A percentile compares a stretch with the other conserved stretches of the same genome.
phyloP scores from a whole-genome alignment of 2,888 invertebrate genomes.

The Watsonalla cultraria region DNA sequence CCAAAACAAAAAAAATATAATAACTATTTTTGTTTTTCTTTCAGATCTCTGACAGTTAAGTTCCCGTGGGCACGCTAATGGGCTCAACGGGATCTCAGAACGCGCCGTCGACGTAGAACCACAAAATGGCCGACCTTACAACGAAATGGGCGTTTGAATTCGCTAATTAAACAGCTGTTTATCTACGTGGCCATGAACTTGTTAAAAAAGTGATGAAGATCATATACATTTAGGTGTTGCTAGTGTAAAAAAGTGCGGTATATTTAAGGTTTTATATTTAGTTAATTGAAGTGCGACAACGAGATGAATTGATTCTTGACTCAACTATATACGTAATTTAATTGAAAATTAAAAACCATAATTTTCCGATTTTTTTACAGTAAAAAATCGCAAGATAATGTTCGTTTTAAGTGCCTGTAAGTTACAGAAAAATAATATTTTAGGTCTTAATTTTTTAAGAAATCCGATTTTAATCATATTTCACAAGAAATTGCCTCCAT shows the following conservation, averaged over 20 bases:
- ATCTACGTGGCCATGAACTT: neutral
- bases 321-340: neutral
- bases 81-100: slow-evolving; percentile 69
- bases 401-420: neutral
- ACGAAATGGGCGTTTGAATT: slow-evolving; percentile 63
- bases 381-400: neutral
- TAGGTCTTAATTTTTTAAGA: neutral
- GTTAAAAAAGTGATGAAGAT: slow-evolving; percentile 1
- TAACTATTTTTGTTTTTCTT: slow-evolving; percentile 6
- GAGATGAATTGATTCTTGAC: neutral
- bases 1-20: neutral
- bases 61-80: slow-evolving; percentile 69
- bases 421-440: neutral
- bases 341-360: neutral
- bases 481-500: neutral
- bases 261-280: neutral
- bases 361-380: neutral
- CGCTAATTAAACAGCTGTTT: slow-evolving; percentile 1
- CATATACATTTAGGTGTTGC: neutral
- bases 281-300: neutral
- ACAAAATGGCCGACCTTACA: slow-evolving; percentile 57
- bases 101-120: slow-evolving; percentile 49
- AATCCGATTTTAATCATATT: neutral
- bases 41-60: slow-evolving; percentile 75
- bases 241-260: neutral